Conservation (phyloP, 1,140 invertebrate genomes). For the Drosophila hydei region DNA sequence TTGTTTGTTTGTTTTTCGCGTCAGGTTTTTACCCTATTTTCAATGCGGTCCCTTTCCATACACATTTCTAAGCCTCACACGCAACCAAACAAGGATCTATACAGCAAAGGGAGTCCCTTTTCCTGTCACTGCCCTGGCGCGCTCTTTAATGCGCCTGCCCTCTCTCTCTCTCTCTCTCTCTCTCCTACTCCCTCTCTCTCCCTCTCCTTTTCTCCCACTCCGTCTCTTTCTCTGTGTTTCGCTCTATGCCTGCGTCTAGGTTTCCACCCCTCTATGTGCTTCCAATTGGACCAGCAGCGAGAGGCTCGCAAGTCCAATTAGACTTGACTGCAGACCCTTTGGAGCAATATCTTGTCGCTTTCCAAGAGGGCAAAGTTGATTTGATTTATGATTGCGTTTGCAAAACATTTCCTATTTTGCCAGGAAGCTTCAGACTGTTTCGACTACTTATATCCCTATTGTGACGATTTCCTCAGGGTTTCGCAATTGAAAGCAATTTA, state of each 20-base stretch:
- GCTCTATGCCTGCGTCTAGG: constrained; percentile 5
- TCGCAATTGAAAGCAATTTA: too few relatives aligned
- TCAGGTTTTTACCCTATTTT: constrained; percentile 81
- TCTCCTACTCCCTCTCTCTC: not conserved
- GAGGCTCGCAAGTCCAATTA: constrained; percentile 11
- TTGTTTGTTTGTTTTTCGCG: constrained; percentile 80
- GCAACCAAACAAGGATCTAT: constrained; percentile 42
- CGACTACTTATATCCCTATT: too few relatives aligned
- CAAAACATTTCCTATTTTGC: not conserved
- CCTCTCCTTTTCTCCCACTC: not conserved
- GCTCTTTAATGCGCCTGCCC: not conserved
- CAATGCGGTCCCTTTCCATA: constrained; percentile 58
- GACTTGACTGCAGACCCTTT: not conserved
- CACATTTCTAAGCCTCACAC: constrained; percentile 34
- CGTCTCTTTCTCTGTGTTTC: not conserved
- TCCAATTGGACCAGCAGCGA: constrained; percentile 54
- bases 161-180: not conserved
- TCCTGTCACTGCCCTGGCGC: not conserved
- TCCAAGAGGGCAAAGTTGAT: constrained; percentile 14
- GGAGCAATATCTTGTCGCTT: not conserved
- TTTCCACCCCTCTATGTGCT: constrained; percentile 57
- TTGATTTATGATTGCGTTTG: constrained; percentile 21
- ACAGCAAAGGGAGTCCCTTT: constrained; percentile 4
- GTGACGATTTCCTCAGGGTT: too few relatives aligned
- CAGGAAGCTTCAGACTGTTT: too few relatives aligned